Base-by-base conservation (phyloP, 1,140 invertebrate genomes). In the Heliconius melpomene region DNA sequence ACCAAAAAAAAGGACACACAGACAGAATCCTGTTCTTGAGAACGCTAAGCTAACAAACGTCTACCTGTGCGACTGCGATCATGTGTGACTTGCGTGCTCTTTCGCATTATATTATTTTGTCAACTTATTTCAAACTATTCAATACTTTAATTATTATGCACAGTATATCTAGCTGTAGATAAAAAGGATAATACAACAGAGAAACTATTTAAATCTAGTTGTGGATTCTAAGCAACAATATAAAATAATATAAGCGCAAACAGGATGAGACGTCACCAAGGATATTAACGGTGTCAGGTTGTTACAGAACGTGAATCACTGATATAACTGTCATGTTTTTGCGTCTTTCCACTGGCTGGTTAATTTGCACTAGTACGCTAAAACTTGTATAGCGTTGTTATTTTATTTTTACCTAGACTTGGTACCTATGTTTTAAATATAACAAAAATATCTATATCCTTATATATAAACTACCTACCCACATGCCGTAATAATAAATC, bases 311-410 rank as follows among this genome's bases (percentile, higher is more conserved):
- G 89, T 93, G 91, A 93, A 89, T 93, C 92, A 94, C 84, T 88
- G 86, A 88, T 88, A 90, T 91, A 93, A 94, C 91, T 94, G 91
- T 93, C 87, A 79, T 87, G 88, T 92, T 91, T 92, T 90, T 88
- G 86, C 85, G 83, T 87, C 87, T 89, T 89, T 89, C 87, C 82
- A 86, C 85, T 84, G 83, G 84, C 79, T 89, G 84, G 84, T 92
- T 90, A 91, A 85, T 84, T 92, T 86, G 88, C 88, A 85, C 85
- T 83, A 72, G 83, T 79, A 82, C 88, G 90, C 87, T 93, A 93
- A 94, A 89, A 86, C 82, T 82, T 79, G 60, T 66, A 66, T n/a
- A 66, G 60, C 26, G 20, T 13, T 66, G 60, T 66, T 66, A 66
- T 26, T 66, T 29, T 66, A 29, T 66, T 29, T 5, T 66, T 23